These are phyloP conservation scores for Laticauda colubrina DNA, from an alignment of 2,113 vertebrate genomes.

Conservation along the genomic window DNA sequence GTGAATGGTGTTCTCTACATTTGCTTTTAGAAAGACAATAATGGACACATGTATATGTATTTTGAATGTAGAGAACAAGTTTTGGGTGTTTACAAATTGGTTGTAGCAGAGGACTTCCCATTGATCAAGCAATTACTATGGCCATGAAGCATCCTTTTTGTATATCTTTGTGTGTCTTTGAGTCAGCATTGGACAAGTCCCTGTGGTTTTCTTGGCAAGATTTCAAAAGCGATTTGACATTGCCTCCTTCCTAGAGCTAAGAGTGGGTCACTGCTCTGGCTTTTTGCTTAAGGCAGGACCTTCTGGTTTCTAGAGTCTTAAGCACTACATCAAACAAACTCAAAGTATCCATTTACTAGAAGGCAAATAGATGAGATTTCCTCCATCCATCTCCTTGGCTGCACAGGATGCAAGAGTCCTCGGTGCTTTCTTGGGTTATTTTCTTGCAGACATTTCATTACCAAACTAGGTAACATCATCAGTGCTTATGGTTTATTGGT, in stretches of 20 bases:
- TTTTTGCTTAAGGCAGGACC: neutral
- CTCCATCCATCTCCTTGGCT: neutral
- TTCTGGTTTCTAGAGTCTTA: neutral
- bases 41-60: neutral
- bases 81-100: neutral
- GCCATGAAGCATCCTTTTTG: neutral
- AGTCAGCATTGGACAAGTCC: neutral
- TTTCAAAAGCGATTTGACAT: neutral
- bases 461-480: no score
- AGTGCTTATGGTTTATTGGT: no score
- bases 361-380: neutral
- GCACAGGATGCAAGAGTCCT: neutral
- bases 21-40: neutral
- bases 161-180: neutral
- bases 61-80: neutral
- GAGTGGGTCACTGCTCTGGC: neutral
- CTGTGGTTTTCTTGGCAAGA: neutral
- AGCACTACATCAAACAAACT: neutral
- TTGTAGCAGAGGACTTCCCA: neutral
- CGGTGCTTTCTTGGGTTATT: no score
- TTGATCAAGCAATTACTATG: neutral
- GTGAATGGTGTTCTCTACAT: neutral
- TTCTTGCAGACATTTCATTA: no score
- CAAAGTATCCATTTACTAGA: neutral
- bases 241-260: neutral